Base-by-base conservation (phyloP, 2,113 vertebrate genomes). In the Forbesichthys papilliferus region DNA sequence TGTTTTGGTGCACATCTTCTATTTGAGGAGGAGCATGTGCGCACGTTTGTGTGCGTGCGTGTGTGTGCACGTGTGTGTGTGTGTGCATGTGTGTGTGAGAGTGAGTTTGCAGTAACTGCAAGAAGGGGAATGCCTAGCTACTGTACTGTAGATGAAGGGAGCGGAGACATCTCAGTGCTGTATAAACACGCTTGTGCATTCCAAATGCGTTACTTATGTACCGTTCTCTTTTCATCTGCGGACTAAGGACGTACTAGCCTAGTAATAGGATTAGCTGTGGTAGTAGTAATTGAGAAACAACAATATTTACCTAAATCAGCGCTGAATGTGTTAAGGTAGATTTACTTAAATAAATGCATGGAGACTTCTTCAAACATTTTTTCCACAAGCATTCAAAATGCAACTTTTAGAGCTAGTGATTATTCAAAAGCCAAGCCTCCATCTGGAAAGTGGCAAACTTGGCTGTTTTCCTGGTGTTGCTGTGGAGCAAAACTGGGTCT, bases 381-480 rank as follows among this genome's bases (percentile, higher is more conserved):
- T 80, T 74, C 62, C 46, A 48, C 75, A 83, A 81, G 81, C 77
- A 85, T 84, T 84, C 78, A 76, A 80, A 84, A 61, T 76, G 74
- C 78, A 91, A 91, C 89, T 85, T 90, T 87, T 80, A 70, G 77
- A 83, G 83, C 82, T 62, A 84, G 85, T 92, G 87, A 90, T 91
- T 92, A 90, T 92, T 91, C 87, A 91, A 84, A 82, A 89, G 87
- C 86, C 80, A 63, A 77, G 86, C 78, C 86, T 91, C 91, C 90
- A 92, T 92, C 91, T 92, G 93, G 91, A 92, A 92, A 89, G 90
- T 90, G 91, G 84, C 89, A 90, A 90, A 91, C 88, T 92, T 91
- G 91, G 88, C 91, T 85, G 85, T 84, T 83, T 79, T 89, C 89
- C 89, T 89, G 89, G 90, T 81, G 86, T 89, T 84, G 89, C 87